Base-by-base conservation (phyloP, 2,797 vertebrate species). In the Aulostomus chinensis region DNA sequence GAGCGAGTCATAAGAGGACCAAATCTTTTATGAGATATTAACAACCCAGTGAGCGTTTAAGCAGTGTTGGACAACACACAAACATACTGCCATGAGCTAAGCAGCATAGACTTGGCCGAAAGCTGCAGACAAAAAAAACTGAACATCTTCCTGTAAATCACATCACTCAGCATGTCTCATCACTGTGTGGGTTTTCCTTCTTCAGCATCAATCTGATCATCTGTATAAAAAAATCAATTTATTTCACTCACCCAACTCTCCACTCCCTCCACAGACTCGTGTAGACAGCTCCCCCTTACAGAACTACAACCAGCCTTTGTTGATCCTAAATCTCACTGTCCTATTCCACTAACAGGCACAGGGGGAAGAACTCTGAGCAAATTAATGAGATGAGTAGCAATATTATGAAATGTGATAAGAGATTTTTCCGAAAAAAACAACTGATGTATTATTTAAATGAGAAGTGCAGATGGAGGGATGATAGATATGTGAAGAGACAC, bases 241-340 rank as follows among this genome's bases (percentile, higher is more conserved):
- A 56, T 78, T 74, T 67, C 34, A 32, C 37, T 16, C 17, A 20
- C 36, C 29, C 60, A 17, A 10, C 0, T 3, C 51, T 35, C 15
- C 18, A 39, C 46, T 58, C 14, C 35, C 58, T 48, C 58, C 49
- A 29, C 22, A 58, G 32, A 40, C 42, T 70, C 56, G 46, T 68
- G 39, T 14, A 67, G 39, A 57, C 63, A 80, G 53, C 62, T 49
- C 46, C 55, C 18, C 35, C 43, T 70, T 78, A 82, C 76, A 78
- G 25, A 9, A 33, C 48, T 20, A 53, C 42, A 73, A 73, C 70
- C 70, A 80, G 58, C 76, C 73, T 69, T 80, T 79, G 78, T 86
- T 83, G 76, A 85, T 78, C 78, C 82, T 75, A 80, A 86, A 86
- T 76, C 70, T 73, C 71, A 52, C 58, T 51, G 39, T 79, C 70